Percentiles rank a stretch among this genome's conserved stretches.
phyloP scores from a whole-genome alignment of 2,888 invertebrate species.

The Empis stercorea region DNA sequence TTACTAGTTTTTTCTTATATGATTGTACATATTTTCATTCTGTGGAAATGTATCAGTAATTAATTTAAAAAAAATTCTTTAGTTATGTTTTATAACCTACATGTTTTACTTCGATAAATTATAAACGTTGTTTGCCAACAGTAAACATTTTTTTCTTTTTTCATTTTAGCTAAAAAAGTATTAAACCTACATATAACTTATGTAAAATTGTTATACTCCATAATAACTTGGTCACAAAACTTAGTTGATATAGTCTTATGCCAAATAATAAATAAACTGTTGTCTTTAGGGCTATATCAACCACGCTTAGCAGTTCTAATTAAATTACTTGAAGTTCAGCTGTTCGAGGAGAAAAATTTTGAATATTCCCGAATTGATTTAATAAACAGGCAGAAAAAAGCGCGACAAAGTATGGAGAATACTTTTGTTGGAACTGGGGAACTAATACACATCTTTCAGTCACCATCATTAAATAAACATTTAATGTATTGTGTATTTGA shows the following conservation, averaged over 20 bases:
- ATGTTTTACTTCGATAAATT: too few relatives aligned
- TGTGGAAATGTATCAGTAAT: too few relatives aligned
- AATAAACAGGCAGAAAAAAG: conserved; percentile 29
- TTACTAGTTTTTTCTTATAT: too few relatives aligned
- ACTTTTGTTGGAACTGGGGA: conserved; percentile 34
- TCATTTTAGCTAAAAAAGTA: conserved; percentile 43
- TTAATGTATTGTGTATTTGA: conserved; percentile 69
- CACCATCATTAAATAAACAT: conserved; percentile 51
- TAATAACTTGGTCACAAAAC: conserved; percentile 36
- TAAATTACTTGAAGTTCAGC: conserved; percentile 40
- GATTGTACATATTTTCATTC: too few relatives aligned
- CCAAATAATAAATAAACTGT: conserved; percentile 32
- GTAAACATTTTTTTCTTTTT: conserved; percentile 2
- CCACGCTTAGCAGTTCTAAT: conserved; percentile 46
- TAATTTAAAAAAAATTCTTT: too few relatives aligned
- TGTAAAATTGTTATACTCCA: conserved; percentile 38
- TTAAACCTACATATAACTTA: conserved; percentile 38
- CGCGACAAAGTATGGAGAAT: conserved; percentile 34
- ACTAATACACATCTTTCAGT: conserved; percentile 40
- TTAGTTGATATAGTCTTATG: conserved; percentile 38
- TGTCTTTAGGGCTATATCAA: conserved; percentile 37
- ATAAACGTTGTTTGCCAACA: too few relatives aligned
- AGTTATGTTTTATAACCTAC: too few relatives aligned
- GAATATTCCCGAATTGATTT: conserved; percentile 25
- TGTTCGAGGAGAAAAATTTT: conserved; percentile 27